phyloP scores from a whole-genome alignment of 2,113 vertebrate species.

The Ciconia stormi region DNA sequence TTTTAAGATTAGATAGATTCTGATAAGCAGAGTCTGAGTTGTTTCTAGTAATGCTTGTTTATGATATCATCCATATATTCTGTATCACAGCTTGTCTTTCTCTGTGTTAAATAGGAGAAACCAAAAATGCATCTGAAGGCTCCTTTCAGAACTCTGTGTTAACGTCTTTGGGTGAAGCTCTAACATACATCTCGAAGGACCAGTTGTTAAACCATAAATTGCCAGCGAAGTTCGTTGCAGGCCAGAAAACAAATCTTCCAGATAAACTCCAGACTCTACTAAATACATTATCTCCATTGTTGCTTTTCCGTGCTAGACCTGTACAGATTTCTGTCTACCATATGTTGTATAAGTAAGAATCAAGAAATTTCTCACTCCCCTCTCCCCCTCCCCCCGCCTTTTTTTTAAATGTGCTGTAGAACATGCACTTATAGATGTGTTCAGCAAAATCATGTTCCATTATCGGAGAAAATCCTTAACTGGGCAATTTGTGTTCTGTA shows the following conservation, averaged over 20 bases:
- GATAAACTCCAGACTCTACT: slow-evolving; percentile 88
- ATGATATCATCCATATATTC: neutral
- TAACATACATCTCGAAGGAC: slow-evolving; percentile 83
- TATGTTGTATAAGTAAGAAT: slow-evolving; percentile 90
- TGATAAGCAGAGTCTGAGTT: neutral
- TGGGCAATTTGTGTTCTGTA: neutral
- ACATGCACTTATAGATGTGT: neutral
- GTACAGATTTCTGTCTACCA: slow-evolving; percentile 88
- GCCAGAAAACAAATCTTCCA: slow-evolving; percentile 88
- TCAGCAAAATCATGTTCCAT: neutral
- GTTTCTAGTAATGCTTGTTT: neutral
- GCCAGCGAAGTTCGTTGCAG: slow-evolving; percentile 80
- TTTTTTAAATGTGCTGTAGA: neutral
- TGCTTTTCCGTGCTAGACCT: slow-evolving; percentile 87
- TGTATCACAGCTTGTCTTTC: neutral
- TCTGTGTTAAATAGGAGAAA: slow-evolving; percentile 63
- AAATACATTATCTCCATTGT: slow-evolving; percentile 86
- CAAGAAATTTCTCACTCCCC: neutral
- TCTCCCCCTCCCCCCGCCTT: accelerated
- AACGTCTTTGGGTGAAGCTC: slow-evolving; percentile 84
- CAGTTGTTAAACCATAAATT: slow-evolving; percentile 88
- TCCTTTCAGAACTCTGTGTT: slow-evolving; percentile 77
- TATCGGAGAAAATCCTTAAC: neutral
- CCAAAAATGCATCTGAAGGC: slow-evolving; percentile 64
- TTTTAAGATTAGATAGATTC: neutral